phyloP scores from a whole-genome alignment of 2,113 vertebrate species.

The Tricholaema leucomelas region DNA sequence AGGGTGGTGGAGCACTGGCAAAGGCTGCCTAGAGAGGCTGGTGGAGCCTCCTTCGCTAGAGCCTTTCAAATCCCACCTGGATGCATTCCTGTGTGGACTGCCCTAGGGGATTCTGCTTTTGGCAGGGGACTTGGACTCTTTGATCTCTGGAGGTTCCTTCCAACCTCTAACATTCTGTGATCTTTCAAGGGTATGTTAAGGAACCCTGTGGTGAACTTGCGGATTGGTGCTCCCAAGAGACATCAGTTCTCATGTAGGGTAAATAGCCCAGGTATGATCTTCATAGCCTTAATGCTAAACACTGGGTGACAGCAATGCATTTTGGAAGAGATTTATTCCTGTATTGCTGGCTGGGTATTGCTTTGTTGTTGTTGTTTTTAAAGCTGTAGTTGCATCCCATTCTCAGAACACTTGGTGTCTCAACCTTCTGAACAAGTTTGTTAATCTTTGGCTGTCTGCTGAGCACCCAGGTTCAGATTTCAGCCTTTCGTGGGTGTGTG shows the following conservation, averaged over 20 bases:
- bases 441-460: not conserved
- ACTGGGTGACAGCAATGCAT: rapidly evolving
- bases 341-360: not conserved
- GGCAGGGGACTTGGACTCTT: too few species aligned
- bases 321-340: not conserved
- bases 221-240: not conserved
- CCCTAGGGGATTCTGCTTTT: too few species aligned
- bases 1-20: too few species aligned
- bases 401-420: not conserved
- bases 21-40: too few species aligned
- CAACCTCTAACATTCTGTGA: too few species aligned
- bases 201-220: not conserved
- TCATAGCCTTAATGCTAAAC: not conserved
- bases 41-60: too few species aligned
- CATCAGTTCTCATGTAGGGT: not conserved
- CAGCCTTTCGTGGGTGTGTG: not conserved
- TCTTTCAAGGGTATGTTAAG: rapidly evolving
- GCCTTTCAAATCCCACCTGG: too few species aligned
- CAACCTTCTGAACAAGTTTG: not conserved
- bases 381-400: not conserved
- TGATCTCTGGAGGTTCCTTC: too few species aligned
- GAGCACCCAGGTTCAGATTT: not conserved
- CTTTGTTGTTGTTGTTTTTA: not conserved
- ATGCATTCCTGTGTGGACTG: too few species aligned
- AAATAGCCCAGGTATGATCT: not conserved